A percentile compares a stretch with the other conserved stretches of the same genome.
These are phyloP conservation scores for Cantharis rustica DNA, from an alignment of 2,888 invertebrate genomes.

Conservation along the genomic window DNA sequence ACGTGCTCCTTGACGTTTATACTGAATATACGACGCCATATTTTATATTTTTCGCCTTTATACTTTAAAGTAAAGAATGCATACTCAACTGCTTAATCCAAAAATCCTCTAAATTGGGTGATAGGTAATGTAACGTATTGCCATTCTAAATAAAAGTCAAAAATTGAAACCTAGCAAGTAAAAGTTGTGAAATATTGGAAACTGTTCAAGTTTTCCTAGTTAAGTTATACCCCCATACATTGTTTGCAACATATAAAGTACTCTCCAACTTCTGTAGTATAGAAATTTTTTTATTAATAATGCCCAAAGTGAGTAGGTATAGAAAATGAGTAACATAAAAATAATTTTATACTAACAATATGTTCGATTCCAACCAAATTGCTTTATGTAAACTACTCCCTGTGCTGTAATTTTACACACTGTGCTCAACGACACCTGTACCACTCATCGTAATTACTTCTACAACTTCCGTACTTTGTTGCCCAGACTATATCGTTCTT, in stretches of 20 bases:
- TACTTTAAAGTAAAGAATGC: slow-evolving; percentile 16
- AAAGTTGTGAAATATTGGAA: not conserved
- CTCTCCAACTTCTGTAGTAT: not conserved
- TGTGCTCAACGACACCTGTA: slow-evolving; percentile 45
- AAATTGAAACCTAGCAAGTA: not conserved
- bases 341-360: slow-evolving; percentile 37
- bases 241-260: not conserved
- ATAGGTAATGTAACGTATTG: not conserved
- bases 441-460: slow-evolving; percentile 49
- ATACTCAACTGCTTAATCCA: slow-evolving; percentile 12
- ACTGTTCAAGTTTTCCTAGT: not conserved
- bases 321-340: slow-evolving; percentile 22
- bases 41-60: slow-evolving; percentile 49
- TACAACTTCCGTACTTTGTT: slow-evolving; percentile 38
- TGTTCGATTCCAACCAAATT: slow-evolving; percentile 44
- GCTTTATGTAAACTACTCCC: slow-evolving; percentile 47
- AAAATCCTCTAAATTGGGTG: not conserved
- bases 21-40: slow-evolving; percentile 51
- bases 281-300: not conserved
- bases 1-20: slow-evolving; percentile 54
- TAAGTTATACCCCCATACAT: not conserved
- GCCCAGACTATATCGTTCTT: slow-evolving; percentile 8
- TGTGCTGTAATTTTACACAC: slow-evolving; percentile 43
- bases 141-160: not conserved
- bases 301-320: not conserved